These are phyloP conservation scores for Mesitornis unicolor DNA, from an alignment of 2,113 vertebrate species.

Conservation along the genomic window DNA sequence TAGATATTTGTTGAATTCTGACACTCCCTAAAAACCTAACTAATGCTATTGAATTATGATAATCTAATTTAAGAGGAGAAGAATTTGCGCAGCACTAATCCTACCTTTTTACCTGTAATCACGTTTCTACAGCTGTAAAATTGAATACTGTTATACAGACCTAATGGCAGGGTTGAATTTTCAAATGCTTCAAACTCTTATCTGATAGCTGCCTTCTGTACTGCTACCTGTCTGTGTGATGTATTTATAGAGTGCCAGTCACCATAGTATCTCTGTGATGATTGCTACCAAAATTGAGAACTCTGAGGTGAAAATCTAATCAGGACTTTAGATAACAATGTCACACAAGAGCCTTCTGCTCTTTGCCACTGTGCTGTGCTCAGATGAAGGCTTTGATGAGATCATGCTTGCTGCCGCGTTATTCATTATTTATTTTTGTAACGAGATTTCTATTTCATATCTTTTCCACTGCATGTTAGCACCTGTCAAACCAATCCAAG, in stretches of 20 bases:
- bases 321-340: conserved; percentile 59
- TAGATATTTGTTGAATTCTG: background rate
- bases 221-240: conserved; percentile 42
- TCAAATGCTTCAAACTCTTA: conserved; percentile 40
- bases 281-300: conserved; percentile 69
- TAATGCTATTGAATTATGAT: background rate
- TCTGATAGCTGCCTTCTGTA: background rate
- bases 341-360: conserved; percentile 48
- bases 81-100: conserved; percentile 32
- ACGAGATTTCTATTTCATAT: conserved; percentile 18
- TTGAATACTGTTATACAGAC: background rate
- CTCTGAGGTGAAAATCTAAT: conserved; percentile 66
- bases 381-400: conserved; percentile 51
- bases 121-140: background rate
- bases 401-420: background rate
- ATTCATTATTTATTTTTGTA: conserved; percentile 54
- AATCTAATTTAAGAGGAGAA: conserved; percentile 29
- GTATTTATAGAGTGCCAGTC: conserved; percentile 58
- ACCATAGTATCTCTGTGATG: conserved; percentile 30
- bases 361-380: conserved; percentile 8
- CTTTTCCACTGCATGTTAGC: background rate
- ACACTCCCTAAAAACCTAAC: background rate
- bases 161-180: conserved; percentile 57
- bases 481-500: background rate
- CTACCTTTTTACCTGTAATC: conserved; percentile 43